Evolutionary conservation across 2,888 invertebrate genomes (phyloP), one percentile per base, ranked within the genome.

Genomic region (Lasioglossum morio): DNA sequence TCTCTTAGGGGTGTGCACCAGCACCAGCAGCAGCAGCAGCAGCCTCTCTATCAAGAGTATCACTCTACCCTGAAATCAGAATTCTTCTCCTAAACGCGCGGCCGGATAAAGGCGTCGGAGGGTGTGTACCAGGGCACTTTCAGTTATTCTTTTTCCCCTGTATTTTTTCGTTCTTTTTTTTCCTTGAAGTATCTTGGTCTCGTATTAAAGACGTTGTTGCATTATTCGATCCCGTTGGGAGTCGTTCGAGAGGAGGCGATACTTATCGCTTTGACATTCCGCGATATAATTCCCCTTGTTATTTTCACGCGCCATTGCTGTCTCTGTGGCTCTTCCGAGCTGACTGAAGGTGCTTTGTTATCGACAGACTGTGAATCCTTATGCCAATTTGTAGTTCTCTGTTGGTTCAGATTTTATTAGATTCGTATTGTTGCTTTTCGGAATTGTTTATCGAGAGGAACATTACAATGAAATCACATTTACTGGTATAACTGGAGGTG

Each of bases 41-140:
- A 19, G 19, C 19, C 37, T 53, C 53, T 53, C 27, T 77, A 57
- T 70, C 46, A 69, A 77, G 48, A 69, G 66, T 77, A 48, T 77
- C 63, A n/a, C 69, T 69, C 69, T 53, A 40, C 34, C 69, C 46
- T 70, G 48, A 48, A 48, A 69, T 69, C 46, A 19, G 77, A 69
- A 66, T 46, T 76, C 76, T 75, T 27, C 40, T 75, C 19, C 43
- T 40, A 63, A 63, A 53, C 53, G 53, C 75, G 60, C 30, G 40
- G 40, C 40, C 40, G 63, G 12, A 76, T 23, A 37, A 48, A 53
- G 19, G 69, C 69, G 69, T 23, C 27, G 46, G 34, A 19, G 30
- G 63, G 27, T 30, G 60, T 60, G 53, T n/a, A 5, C 60, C n/a
- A 60, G 27, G 60, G 60, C 60, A 60, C 60, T 60, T 60, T 27